Conservation (phyloP, 2,113 vertebrate species). For the Oryzias curvinotus region DNA sequence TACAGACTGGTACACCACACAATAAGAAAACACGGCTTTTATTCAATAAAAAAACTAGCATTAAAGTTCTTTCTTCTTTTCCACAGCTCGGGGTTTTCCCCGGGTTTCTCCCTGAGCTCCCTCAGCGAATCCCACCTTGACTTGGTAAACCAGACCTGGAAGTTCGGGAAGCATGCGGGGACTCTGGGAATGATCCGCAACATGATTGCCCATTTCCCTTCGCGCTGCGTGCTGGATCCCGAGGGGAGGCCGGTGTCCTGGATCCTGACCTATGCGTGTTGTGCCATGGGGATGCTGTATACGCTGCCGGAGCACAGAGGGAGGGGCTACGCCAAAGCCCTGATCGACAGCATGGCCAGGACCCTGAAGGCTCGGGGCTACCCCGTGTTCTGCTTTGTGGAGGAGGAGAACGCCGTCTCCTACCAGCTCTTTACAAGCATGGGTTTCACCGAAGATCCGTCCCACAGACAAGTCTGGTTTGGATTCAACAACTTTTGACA, state of each 20-base stretch:
- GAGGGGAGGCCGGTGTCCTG: conserved; percentile 62
- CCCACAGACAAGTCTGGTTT: conserved; percentile 54
- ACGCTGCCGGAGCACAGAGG: conserved; percentile 66
- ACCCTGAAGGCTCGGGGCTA: conserved; percentile 53
- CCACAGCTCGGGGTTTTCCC: conserved; percentile 35
- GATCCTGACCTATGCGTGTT: conserved; percentile 55
- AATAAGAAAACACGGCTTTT: fast-evolving
- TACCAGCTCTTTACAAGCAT: conserved; percentile 68
- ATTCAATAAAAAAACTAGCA: background rate
- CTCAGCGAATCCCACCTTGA: conserved; percentile 60
- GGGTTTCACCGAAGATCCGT: conserved; percentile 68
- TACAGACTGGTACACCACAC: conserved; percentile 47
- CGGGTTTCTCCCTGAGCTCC: conserved; percentile 40
- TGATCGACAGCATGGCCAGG: conserved; percentile 60
- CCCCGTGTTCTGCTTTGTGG: conserved; percentile 69
- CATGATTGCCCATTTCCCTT: conserved; percentile 64
- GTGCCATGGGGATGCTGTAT: conserved; percentile 67
- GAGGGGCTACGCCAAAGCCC: conserved; percentile 71
- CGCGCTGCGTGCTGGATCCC: conserved; percentile 62
- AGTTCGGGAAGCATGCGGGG: conserved; percentile 38
- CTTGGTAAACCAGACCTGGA: conserved; percentile 66
- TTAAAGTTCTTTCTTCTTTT: conserved; percentile 7
- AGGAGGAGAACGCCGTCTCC: conserved; percentile 66
- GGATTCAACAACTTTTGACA: conserved; percentile 27
- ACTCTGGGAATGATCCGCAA: conserved; percentile 41